Conservation (phyloP, 2,113 vertebrate genomes). For the Junco hyemalis region DNA sequence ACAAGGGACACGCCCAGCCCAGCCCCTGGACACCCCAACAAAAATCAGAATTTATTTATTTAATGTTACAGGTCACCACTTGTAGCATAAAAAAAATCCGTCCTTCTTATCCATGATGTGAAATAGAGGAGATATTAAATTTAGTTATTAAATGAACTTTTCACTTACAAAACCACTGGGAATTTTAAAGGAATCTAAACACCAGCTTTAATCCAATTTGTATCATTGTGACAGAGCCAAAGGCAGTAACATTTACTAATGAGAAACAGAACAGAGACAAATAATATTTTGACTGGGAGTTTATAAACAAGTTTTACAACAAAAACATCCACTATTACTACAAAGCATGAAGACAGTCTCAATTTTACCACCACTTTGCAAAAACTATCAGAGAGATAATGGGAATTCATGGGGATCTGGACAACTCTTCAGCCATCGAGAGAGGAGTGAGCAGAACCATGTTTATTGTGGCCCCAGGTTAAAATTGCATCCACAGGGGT, state of each 20-base stretch:
- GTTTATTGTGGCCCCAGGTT: too few relatives aligned
- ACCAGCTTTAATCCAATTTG: not conserved
- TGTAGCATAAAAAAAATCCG: not conserved
- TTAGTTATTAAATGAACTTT: not conserved
- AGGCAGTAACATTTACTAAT: not conserved
- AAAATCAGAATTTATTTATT: not conserved
- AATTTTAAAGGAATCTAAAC: not conserved
- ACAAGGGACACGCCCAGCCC: not conserved
- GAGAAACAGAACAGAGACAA: conserved; percentile 13
- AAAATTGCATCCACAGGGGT: not conserved
- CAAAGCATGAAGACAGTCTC: not conserved
- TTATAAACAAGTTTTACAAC: not conserved
- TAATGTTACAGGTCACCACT: not conserved
- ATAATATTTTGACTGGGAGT: not conserved
- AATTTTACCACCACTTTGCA: not conserved
- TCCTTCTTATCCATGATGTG: not conserved
- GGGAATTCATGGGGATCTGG: not conserved
- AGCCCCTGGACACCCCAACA: not conserved
- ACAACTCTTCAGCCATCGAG: not conserved
- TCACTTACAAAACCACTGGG: not conserved
- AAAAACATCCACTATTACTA: not conserved
- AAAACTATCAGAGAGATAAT: not conserved
- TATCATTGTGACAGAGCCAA: not conserved
- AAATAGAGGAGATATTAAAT: not conserved
- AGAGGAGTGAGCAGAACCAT: not conserved